A percentile compares a stretch with the other conserved stretches of the same genome.
phyloP scores from a whole-genome alignment of 2,888 invertebrate species.

The Campopleginae sp. region DNA sequence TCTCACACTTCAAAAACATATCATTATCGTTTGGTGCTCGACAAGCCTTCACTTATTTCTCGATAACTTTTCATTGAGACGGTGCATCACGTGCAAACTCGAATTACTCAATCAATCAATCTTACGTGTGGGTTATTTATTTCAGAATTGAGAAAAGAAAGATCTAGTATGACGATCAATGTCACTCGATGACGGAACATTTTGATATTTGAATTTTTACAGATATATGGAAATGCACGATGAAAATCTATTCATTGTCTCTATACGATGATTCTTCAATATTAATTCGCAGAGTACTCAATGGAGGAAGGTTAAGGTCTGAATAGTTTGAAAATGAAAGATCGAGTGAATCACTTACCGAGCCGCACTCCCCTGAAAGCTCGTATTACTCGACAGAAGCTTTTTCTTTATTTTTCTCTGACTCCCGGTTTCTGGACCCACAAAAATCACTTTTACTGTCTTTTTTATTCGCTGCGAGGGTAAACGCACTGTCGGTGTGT shows the following conservation, averaged over 20 bases:
- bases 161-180: neutral
- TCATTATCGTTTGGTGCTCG: neutral
- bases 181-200: neutral
- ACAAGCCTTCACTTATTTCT: neutral
- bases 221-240: neutral
- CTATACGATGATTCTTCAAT: neutral
- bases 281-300: conserved; percentile 5
- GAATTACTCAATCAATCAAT: neutral
- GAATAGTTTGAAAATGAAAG: conserved; percentile 4
- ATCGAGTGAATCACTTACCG: conserved; percentile 52
- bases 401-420: neutral
- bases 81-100: neutral
- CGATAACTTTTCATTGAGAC: neutral
- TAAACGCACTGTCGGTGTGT: conserved; percentile 52
- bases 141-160: neutral
- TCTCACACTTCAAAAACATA: neutral
- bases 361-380: conserved; percentile 50
- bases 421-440: conserved; percentile 16
- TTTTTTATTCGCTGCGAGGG: conserved; percentile 15
- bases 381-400: conserved; percentile 18
- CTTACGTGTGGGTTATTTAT: neutral
- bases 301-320: conserved; percentile 15
- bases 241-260: neutral
- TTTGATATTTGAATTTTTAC: neutral
- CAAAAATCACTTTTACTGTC: conserved; percentile 64